Evolutionary conservation across 2,888 invertebrate genomes (phyloP).

Genomic region (Ennomos quercinarius): DNA sequence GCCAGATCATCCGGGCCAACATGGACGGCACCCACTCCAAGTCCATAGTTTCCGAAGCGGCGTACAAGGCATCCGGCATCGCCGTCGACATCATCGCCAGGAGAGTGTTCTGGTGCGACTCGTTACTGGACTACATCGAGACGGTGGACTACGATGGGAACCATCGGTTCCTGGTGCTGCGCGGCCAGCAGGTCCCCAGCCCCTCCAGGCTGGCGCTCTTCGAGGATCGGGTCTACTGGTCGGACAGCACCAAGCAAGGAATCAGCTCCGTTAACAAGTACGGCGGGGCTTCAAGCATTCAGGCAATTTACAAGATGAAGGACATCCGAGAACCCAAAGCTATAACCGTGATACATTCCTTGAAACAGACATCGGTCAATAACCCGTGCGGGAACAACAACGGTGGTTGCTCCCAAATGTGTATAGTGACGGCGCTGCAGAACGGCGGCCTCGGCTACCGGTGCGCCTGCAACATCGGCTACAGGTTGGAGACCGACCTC

Average conservation of each 20-base stretch:
- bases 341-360: conserved; percentile 91
- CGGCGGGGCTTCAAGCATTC: conserved; percentile 91
- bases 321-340: conserved; percentile 94
- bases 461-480: conserved; percentile 97
- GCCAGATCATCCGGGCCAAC: conserved; percentile 91
- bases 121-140: conserved; percentile 97
- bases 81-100: conserved; percentile 96
- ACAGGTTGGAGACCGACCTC: conserved; percentile 89
- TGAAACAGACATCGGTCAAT: conserved; percentile 90
- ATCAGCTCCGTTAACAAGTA: conserved; percentile 95
- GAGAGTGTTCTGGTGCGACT: conserved; percentile 98
- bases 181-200: conserved; percentile 94
- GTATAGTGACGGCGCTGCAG: conserved; percentile 93
- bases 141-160: conserved; percentile 97
- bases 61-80: conserved; percentile 97
- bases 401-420: conserved; percentile 97
- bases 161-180: conserved; percentile 91
- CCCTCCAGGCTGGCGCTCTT: conserved; percentile 93
- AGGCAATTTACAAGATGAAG: conserved; percentile 91
- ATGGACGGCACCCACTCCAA: conserved; percentile 96
- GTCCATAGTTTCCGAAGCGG: conserved; percentile 95
- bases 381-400: conserved; percentile 95
- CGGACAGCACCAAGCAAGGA: conserved; percentile 95
- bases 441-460: conserved; percentile 92
- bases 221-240: conserved; percentile 96